phyloP scores from a whole-genome alignment of 2,797 vertebrate species.

The Etheostoma nigrum region DNA sequence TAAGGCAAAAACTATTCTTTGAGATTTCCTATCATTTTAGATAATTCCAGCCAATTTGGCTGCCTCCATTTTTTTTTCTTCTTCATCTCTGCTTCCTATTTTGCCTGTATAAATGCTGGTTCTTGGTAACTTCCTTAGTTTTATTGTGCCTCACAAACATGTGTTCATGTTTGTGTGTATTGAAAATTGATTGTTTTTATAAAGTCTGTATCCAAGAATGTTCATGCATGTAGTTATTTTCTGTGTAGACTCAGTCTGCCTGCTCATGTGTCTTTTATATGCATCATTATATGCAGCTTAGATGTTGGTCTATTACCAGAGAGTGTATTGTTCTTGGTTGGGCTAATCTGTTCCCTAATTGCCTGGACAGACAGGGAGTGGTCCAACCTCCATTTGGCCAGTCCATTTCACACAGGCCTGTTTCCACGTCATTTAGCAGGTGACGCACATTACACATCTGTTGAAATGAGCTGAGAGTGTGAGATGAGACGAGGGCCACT shows the following conservation, averaged over 20 bases:
- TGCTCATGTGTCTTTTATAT: slow-evolving; percentile 26
- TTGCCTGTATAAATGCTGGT: background rate
- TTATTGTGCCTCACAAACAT: background rate
- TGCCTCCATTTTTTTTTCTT: slow-evolving; percentile 6
- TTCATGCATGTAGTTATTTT: background rate
- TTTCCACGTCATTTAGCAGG: slow-evolving; percentile 81
- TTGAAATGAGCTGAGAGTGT: slow-evolving; percentile 53
- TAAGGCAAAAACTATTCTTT: slow-evolving; percentile 20
- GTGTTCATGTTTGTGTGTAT: background rate
- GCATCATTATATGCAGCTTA: slow-evolving; percentile 47
- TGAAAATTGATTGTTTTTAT: background rate
- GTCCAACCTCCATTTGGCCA: slow-evolving; percentile 77
- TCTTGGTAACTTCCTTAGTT: slow-evolving; percentile 1
- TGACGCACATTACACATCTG: slow-evolving; percentile 81
- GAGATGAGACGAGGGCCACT: slow-evolving; percentile 28
- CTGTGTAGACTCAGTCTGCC: background rate
- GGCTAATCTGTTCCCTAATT: slow-evolving; percentile 73
- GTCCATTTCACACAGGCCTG: slow-evolving; percentile 75
- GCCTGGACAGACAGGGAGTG: slow-evolving; percentile 70
- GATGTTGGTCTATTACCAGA: slow-evolving; percentile 51
- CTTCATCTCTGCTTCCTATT: background rate
- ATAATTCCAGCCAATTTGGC: slow-evolving; percentile 40
- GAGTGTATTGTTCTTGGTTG: slow-evolving; percentile 55
- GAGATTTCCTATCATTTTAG: slow-evolving; percentile 41
- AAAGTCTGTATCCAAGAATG: background rate